phyloP scores from a whole-genome alignment of 1,140 invertebrate species.

The Ruditapes philippinarum region DNA sequence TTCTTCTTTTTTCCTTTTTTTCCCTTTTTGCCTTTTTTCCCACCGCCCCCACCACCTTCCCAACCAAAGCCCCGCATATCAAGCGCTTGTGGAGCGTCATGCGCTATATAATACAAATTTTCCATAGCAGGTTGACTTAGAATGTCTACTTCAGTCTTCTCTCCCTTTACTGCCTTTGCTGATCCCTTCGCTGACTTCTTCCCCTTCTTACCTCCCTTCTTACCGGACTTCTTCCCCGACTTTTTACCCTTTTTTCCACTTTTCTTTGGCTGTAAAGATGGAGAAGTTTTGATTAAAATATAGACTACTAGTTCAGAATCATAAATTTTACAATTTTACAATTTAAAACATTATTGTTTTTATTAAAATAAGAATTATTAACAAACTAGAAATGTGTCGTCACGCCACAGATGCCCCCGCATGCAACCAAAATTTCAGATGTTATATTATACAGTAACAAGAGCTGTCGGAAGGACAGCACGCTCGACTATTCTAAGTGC shows the following conservation, averaged over 20 bases:
- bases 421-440: no score
- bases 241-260: slow-evolving; percentile 77
- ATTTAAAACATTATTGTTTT: no score
- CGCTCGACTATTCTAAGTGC: no score
- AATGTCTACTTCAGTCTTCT: slow-evolving; percentile 78
- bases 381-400: no score
- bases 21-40: slow-evolving; percentile 72
- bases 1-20: slow-evolving; percentile 76
- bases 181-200: slow-evolving; percentile 76
- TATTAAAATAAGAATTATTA: no score
- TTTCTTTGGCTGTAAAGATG: slow-evolving; percentile 74
- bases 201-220: slow-evolving; percentile 79
- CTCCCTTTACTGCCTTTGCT: slow-evolving; percentile 76
- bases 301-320: no score
- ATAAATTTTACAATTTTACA: no score
- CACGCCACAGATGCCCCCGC: no score
- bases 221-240: slow-evolving; percentile 81
- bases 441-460: no score
- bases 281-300: no score
- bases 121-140: slow-evolving; percentile 80
- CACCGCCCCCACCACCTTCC: slow-evolving; percentile 64
- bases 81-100: slow-evolving; percentile 80
- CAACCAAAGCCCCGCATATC: slow-evolving; percentile 81
- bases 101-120: slow-evolving; percentile 84
- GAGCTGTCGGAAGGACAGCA: no score